phyloP scores from a whole-genome alignment of 53 echinoderm and acorn worm genomes.

The Hippasteria phrygiana region DNA sequence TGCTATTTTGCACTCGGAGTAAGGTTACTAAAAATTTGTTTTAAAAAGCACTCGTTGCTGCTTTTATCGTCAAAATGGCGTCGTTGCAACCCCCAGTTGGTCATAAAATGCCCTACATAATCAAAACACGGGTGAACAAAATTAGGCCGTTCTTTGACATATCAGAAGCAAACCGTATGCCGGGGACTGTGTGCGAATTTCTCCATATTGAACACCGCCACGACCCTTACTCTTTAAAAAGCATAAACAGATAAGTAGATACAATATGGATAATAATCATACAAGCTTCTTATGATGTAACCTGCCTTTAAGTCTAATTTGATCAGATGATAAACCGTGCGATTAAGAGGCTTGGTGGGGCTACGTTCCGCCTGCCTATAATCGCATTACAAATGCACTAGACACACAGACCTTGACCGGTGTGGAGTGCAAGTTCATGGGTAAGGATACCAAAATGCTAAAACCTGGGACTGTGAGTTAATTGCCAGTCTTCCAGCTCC shows the following conservation, averaged over 20 bases:
- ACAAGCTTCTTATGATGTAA: slow-evolving; percentile 19
- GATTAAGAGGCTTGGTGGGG: background rate
- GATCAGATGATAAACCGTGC: slow-evolving; percentile 36
- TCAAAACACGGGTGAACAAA: too few relatives aligned
- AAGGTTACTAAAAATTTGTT: too few relatives aligned
- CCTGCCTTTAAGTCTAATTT: slow-evolving; percentile 28
- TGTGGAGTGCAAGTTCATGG: background rate
- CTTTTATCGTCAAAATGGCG: too few relatives aligned
- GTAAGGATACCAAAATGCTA: background rate
- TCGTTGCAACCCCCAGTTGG: too few relatives aligned
- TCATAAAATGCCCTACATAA: too few relatives aligned
- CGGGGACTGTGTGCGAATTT: background rate
- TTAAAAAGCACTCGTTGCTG: too few relatives aligned
- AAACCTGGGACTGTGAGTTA: background rate
- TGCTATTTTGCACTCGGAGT: too few relatives aligned
- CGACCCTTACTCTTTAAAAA: background rate
- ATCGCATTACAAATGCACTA: slow-evolving; percentile 61
- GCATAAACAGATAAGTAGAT: background rate
- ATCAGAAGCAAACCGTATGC: too few relatives aligned
- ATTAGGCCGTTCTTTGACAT: too few relatives aligned
- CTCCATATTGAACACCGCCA: background rate
- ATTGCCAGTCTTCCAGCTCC: slow-evolving; percentile 1
- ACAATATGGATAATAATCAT: background rate
- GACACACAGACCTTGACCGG: slow-evolving; percentile 56
- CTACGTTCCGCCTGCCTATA: background rate